Base-by-base conservation (phyloP, 1,140 invertebrate species). In the Micrasema longulum region DNA sequence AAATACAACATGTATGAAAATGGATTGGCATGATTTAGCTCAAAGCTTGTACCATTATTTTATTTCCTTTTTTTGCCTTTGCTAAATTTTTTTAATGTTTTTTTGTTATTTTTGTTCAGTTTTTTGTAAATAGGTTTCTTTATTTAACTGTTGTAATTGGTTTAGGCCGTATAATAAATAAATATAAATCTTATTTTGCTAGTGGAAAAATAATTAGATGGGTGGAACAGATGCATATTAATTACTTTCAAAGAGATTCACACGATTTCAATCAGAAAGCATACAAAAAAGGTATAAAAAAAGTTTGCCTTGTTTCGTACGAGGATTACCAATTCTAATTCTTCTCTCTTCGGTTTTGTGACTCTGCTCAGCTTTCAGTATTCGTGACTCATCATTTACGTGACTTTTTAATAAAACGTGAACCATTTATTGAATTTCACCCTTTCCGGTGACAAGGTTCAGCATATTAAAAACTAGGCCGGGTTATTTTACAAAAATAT, bases 331-430 rank as follows among this genome's bases (percentile, higher is more conserved):
- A 69, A 69, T 69, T 69, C 67, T 57, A 69, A 69, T 69, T 50
- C 35, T 35, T 60, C 14, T 16, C 23, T 48, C 48, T 50, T 26
- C 67, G 22, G 52, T 5, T 20, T 60, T 53, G 48, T 36, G 67
- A 45, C 53, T 45, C 52, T 31, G 22, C 36, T 43, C 16, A 43
- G 55, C 35, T 60, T 60, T 16, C 55, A n/a, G 22, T 62, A 38
- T 63, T 20, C 57, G 57, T 63, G 69, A 63, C 55, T 63, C 69
- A 70, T 70, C 53, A 70, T 63, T 70, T 70, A 70, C 69, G 69
- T 70, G 69, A 70, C 69, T 70, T 62, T 69, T 70, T 70, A 70
- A 62, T 70, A 70, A 70, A 70, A 62, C 69, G 69, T 57, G 66
- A 68, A 57, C 48, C 66, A 68, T 69, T 69, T 69, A 69, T 69